These are phyloP conservation scores for Phengaris arion DNA, from an alignment of 2,888 invertebrate genomes.

Conservation along the genomic window DNA sequence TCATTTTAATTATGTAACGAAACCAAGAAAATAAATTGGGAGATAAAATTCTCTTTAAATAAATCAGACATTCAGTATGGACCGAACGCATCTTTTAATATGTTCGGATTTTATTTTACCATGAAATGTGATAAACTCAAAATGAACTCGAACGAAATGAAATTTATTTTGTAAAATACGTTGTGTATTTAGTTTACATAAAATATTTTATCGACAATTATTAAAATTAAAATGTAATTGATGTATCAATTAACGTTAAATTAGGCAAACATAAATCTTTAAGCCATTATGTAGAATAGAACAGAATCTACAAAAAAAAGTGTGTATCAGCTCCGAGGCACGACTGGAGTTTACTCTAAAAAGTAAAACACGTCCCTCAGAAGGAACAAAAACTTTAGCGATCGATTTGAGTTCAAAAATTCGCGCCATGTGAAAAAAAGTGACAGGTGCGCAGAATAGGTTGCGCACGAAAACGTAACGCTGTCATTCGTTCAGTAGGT, in stretches of 20 bases:
- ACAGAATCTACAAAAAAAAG: no score
- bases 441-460: no score
- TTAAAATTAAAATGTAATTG: not conserved
- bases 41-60: not conserved
- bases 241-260: not conserved
- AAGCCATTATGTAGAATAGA: not conserved
- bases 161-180: conserved; percentile 1
- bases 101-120: conserved; percentile 1
- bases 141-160: not conserved
- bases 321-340: no score
- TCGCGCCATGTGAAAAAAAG: no score
- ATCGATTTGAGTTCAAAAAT: no score
- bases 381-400: no score
- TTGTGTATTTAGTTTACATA: not conserved
- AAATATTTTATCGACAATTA: not conserved
- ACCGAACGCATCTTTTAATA: not conserved
- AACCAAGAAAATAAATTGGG: not conserved
- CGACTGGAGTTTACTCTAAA: no score
- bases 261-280: not conserved
- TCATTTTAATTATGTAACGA: not conserved
- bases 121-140: not conserved
- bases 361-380: no score
- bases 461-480: no score
- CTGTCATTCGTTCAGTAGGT: no score
- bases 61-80: not conserved